These are phyloP conservation scores for Novumbra hubbsi DNA, from an alignment of 2,797 vertebrate genomes.

Conservation along the genomic window DNA sequence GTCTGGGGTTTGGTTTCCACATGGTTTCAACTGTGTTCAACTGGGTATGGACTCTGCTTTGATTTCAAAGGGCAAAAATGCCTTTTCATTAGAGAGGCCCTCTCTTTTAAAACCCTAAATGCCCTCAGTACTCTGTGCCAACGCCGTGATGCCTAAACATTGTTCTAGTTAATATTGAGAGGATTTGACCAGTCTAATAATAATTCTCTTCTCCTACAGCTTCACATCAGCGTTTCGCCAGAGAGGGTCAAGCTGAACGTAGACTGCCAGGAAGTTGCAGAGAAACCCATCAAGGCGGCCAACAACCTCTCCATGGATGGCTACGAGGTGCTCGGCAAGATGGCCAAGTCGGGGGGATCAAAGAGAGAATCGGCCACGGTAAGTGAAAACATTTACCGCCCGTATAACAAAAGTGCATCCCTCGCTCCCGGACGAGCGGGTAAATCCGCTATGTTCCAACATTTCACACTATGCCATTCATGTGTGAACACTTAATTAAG, in stretches of 20 bases:
- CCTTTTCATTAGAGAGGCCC: slow-evolving; percentile 31
- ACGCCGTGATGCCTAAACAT: slow-evolving; percentile 41
- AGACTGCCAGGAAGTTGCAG: slow-evolving; percentile 92
- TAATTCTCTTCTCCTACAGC: slow-evolving; percentile 67
- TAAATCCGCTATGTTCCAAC: slow-evolving; percentile 32
- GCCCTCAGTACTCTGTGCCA: slow-evolving; percentile 32
- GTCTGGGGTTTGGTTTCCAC: slow-evolving; percentile 23
- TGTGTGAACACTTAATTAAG: slow-evolving; percentile 35
- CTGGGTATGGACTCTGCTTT: too few relatives aligned
- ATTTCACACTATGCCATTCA: slow-evolving; percentile 35
- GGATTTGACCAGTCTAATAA: slow-evolving; percentile 38
- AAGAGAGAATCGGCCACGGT: slow-evolving; percentile 91
- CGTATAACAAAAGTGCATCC: slow-evolving; percentile 20
- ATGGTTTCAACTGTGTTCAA: slow-evolving; percentile 40
- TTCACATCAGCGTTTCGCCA: slow-evolving; percentile 90
- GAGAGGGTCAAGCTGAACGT: slow-evolving; percentile 91
- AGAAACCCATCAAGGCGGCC: slow-evolving; percentile 92
- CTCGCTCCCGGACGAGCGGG: slow-evolving; percentile 7
- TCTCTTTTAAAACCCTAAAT: slow-evolving; percentile 16
- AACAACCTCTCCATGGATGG: slow-evolving; percentile 92
- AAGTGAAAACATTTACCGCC: slow-evolving; percentile 59
- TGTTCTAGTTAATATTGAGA: slow-evolving; percentile 27
- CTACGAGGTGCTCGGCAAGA: slow-evolving; percentile 93
- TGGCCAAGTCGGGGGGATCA: slow-evolving; percentile 74
- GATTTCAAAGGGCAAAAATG: too few relatives aligned